These are phyloP conservation scores for Pseudocheirus occidentalis DNA, from an alignment of 2,797 vertebrate species.

Conservation along the genomic window DNA sequence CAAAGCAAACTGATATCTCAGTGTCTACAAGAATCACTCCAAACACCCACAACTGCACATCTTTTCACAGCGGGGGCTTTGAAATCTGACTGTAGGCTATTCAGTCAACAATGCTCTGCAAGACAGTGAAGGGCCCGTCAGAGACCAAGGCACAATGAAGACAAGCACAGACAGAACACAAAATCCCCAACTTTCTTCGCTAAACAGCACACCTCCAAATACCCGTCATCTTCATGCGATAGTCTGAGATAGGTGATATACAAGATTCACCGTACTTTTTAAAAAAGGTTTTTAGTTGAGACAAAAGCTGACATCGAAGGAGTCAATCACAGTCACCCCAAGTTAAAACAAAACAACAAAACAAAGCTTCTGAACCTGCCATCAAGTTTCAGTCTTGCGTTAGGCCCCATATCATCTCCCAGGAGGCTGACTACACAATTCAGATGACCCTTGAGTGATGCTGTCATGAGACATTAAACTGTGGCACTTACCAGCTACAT, in stretches of 20 bases:
- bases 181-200: slow-evolving; percentile 37
- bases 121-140: slow-evolving; percentile 32
- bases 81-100: slow-evolving; percentile 71
- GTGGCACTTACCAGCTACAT: background rate
- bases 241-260: slow-evolving; percentile 52
- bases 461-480: background rate
- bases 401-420: background rate
- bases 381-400: background rate
- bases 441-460: background rate
- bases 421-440: background rate
- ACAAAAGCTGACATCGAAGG: background rate
- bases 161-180: slow-evolving; percentile 62
- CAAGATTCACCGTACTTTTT: slow-evolving; percentile 9
- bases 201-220: slow-evolving; percentile 6
- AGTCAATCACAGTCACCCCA: background rate
- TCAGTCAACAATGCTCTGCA: slow-evolving; percentile 62
- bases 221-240: background rate
- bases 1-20: slow-evolving; percentile 35
- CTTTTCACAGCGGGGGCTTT: slow-evolving; percentile 71
- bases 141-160: slow-evolving; percentile 40
- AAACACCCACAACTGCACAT: slow-evolving; percentile 71
- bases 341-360: background rate
- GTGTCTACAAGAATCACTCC: slow-evolving; percentile 38
- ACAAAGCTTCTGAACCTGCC: background rate
- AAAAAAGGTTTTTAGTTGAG: background rate